These are phyloP conservation scores for Leucoma salicis DNA, from an alignment of 2,888 invertebrate species.

Conservation along the genomic window DNA sequence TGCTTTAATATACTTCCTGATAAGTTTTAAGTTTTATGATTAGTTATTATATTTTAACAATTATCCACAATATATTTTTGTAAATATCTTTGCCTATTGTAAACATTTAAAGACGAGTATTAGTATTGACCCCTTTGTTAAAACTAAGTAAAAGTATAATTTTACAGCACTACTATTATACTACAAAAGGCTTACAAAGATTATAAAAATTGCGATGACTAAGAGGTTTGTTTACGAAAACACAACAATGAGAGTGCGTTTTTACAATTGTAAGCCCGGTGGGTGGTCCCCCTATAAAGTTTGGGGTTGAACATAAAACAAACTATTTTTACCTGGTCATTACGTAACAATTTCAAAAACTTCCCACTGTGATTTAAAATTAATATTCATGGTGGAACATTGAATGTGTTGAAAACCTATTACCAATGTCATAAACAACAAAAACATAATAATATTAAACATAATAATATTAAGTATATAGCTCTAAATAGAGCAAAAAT, in stretches of 20 bases:
- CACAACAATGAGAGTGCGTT: conserved; percentile 57
- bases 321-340: conserved; percentile 27
- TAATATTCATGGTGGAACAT: not conserved
- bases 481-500: too few relatives aligned
- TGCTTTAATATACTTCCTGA: too few relatives aligned
- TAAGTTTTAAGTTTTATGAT: too few relatives aligned
- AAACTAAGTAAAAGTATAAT: conserved; percentile 18
- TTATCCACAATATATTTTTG: too few relatives aligned
- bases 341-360: conserved; percentile 15
- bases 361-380: conserved; percentile 15
- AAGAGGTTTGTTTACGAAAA: conserved; percentile 40
- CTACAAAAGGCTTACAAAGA: conserved; percentile 22
- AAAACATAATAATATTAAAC: not conserved
- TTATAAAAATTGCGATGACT: conserved; percentile 55
- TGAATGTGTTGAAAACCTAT: not conserved
- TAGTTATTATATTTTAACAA: too few relatives aligned
- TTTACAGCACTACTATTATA: conserved; percentile 15
- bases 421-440: not conserved
- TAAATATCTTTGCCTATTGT: too few relatives aligned
- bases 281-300: conserved; percentile 46
- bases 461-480: too few relatives aligned
- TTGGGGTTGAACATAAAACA: conserved; percentile 37
- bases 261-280: conserved; percentile 38
- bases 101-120: too few relatives aligned
- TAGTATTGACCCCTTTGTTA: too few relatives aligned